phyloP scores from a whole-genome alignment of 2,797 vertebrate species.

The Gallinago nigripennis region DNA sequence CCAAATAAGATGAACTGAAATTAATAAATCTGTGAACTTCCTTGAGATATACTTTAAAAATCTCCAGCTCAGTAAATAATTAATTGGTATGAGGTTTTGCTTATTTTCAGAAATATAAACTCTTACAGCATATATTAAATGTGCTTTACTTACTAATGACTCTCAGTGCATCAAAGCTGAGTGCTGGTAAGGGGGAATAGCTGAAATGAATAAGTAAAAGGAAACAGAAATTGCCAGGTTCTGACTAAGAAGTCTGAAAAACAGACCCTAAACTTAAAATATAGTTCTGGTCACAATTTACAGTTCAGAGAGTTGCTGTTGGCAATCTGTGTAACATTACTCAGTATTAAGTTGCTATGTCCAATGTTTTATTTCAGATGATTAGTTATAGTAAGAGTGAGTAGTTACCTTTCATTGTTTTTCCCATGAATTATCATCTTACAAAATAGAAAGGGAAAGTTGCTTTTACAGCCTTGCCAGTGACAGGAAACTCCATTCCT shows the following conservation, averaged over 20 bases:
- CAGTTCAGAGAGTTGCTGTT: background rate
- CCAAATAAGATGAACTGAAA: slow-evolving; percentile 35
- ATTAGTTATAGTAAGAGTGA: background rate
- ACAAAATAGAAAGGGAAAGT: background rate
- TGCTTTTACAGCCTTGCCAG: background rate
- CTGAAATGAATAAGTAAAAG: background rate
- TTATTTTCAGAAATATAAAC: slow-evolving; percentile 30
- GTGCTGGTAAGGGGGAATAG: background rate
- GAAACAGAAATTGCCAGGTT: background rate
- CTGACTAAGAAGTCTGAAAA: background rate
- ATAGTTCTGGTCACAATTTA: background rate
- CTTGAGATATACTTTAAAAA: slow-evolving; percentile 32
- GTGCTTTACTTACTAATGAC: background rate
- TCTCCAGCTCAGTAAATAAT: slow-evolving; percentile 34
- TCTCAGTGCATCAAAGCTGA: background rate
- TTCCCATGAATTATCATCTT: background rate
- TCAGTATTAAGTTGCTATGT: background rate
- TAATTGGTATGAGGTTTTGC: background rate
- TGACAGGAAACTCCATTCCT: background rate
- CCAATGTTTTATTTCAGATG: background rate
- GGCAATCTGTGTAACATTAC: background rate
- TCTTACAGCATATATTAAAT: background rate
- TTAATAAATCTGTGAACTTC: slow-evolving; percentile 44
- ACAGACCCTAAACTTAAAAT: background rate
- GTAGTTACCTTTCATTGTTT: background rate